Evolutionary conservation across 1,140 invertebrate species (phyloP), one percentile per base, ranked within the genome.

Genomic region (roundworm (Caenorhabditis elegans)): DNA sequence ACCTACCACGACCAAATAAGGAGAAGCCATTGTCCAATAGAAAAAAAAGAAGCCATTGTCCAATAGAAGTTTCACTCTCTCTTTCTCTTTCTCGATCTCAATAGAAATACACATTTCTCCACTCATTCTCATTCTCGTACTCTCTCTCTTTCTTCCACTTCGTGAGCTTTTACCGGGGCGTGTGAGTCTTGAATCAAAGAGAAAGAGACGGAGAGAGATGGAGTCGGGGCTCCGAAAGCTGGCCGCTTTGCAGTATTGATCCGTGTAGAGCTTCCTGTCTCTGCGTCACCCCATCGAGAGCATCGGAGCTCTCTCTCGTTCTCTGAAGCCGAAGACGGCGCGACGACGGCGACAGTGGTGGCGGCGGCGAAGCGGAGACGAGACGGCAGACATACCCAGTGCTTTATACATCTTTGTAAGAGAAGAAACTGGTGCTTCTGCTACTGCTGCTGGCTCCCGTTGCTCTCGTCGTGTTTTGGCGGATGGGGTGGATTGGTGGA

Each of bases 401-500:
- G 60, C 60, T 70, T 70, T 70, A 70, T 70, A 70, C 13, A 43
- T 43, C 39, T 43, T 43, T 43, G 39, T 43, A 15, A 43, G 39
- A 43, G 39, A 43, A 43, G 39, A 43, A 43, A 43, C 39, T 5
- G 39, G 39, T 43, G 39, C 39, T 43, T 5, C 39, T 43, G 39
- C 39, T 43, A 5, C 39, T 15, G 39, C 39, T 43, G 39, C 39
- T 43, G 39, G 39, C 39, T 43, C 6, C 39, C 15, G 5, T 15
- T 43, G 39, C 39, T 43, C 6, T 70, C 60, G 34, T 70, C 60
- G 60, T 70, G 60, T 70, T 70, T 70, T 70, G 60, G 60, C 60
- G 60, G 60, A 70, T 70, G 60, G 60, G 60, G 43, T 39, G 34
- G 60, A 70, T 70, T 70, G 60, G 60, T 70, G 60, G 60, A 70